Conservation (phyloP, 2,797 vertebrate genomes). For the Pipistrellus pygmaeus region DNA sequence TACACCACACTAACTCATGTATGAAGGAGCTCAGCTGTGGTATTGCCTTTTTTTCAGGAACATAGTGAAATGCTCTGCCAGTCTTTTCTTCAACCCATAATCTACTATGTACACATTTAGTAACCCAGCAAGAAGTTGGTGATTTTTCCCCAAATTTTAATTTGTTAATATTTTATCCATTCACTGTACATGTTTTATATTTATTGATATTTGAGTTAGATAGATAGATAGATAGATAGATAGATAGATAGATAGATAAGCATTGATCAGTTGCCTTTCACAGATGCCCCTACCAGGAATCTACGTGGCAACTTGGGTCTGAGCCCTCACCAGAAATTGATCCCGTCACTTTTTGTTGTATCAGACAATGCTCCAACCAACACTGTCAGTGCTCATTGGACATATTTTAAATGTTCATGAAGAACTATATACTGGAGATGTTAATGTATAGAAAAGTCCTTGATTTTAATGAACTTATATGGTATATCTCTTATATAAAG, state of each 20-base stretch:
- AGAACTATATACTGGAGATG: not conserved
- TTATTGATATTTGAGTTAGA: not conserved
- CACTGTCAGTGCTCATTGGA: not conserved
- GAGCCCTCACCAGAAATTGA: not conserved
- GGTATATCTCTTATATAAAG: not conserved
- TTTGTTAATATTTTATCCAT: constrained; percentile 5
- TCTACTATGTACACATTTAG: not conserved
- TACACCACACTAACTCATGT: not conserved
- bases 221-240: no score
- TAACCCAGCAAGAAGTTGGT: not conserved
- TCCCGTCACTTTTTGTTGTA: not conserved
- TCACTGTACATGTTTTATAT: not conserved
- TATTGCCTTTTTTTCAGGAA: not conserved
- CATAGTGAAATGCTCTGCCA: not conserved
- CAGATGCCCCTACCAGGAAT: not conserved
- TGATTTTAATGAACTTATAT: not conserved
- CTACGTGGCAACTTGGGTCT: not conserved
- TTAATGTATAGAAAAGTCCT: not conserved
- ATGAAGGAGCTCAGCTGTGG: not conserved
- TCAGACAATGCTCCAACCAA: not conserved
- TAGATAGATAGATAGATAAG: not conserved
- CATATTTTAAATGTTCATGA: not conserved
- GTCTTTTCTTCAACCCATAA: not conserved
- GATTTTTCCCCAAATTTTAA: not conserved
- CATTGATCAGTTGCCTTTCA: not conserved